Base-by-base conservation (phyloP, 2,888 invertebrate species). In the Cotesia congregata region DNA sequence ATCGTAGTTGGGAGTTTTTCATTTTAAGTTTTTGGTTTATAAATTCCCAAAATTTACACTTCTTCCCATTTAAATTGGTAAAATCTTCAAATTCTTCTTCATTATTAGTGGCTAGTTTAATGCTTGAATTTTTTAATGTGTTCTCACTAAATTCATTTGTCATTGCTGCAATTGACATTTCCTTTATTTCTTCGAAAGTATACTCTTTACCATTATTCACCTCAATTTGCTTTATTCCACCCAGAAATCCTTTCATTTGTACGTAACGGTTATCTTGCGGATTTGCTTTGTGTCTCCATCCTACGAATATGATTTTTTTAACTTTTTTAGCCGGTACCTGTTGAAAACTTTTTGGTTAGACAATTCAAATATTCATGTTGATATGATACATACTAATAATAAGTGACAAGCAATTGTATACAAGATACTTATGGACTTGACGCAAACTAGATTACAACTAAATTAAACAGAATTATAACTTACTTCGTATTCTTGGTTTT, bases 1-100 rank as follows among this genome's bases (percentile, higher is more conserved):
- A 64, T 64, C 30, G n/a, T 30, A 64, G 9, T 17, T 64, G 64
- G 9, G 64, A 64, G 64, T 64, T 64, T 64, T 64, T 17, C 64
- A 64, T 15, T 17, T 17, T 64, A 5, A 64, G 30, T 64, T 64
- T 64, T 9, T 64, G 6, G 3, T 41, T 41, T 4, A 41, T 41
- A 41, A 41, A 41, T 41, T 41, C 41, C 41, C 5, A 41, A 41
- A 41, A 41, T 9, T 41, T 41, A 1, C 41, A 41, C 7, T 41
- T 65, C 15, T 61, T 61, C 5, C 61, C 17, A 15, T 15, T 62
- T 62, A 17, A 17, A 62, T 12, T 62, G 15, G 17, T 62, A 62
- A 62, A 62, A 62, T 62, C 62, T 62, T n/a, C 17, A 6, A 62
- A 12, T 6, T 12, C 62, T 62, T 62, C 62, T 15, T 62, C 17